Conservation (phyloP, 2,797 vertebrate genomes). For the Gallinago nigripennis region DNA sequence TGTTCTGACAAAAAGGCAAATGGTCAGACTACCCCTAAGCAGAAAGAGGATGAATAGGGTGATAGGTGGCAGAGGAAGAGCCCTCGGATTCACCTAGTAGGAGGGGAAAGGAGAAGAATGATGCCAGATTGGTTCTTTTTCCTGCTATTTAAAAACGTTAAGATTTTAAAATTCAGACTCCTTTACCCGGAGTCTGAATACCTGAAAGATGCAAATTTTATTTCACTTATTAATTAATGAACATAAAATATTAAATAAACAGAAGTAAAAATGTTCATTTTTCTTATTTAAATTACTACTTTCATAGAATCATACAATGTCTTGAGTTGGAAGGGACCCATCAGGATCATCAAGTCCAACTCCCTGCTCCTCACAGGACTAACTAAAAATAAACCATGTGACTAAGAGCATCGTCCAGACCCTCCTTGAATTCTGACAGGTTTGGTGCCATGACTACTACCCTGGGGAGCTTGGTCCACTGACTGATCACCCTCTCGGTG, state of each 20-base stretch:
- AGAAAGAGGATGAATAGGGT: background rate
- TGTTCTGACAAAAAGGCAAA: background rate
- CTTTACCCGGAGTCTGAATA: background rate
- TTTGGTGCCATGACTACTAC: background rate
- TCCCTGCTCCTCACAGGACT: background rate
- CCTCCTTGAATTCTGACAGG: background rate
- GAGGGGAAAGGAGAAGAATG: background rate
- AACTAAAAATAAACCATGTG: background rate
- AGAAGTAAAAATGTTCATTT: background rate
- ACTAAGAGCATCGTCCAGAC: fast-evolving
- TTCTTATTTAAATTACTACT: background rate
- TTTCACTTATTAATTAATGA: background rate
- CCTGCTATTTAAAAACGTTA: background rate
- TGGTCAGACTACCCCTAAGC: background rate
- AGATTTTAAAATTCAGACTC: no score
- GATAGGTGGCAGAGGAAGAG: background rate
- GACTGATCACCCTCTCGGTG: fast-evolving
- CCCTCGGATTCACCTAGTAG: background rate
- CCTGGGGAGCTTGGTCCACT: background rate
- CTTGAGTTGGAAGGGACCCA: background rate
- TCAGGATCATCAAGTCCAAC: background rate
- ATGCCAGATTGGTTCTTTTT: background rate
- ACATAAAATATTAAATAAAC: background rate
- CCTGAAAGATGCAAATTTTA: background rate
- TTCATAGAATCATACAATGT: background rate